Base-by-base conservation (phyloP, 2,797 vertebrate genomes). In the Spinibarbus caldwelli region DNA sequence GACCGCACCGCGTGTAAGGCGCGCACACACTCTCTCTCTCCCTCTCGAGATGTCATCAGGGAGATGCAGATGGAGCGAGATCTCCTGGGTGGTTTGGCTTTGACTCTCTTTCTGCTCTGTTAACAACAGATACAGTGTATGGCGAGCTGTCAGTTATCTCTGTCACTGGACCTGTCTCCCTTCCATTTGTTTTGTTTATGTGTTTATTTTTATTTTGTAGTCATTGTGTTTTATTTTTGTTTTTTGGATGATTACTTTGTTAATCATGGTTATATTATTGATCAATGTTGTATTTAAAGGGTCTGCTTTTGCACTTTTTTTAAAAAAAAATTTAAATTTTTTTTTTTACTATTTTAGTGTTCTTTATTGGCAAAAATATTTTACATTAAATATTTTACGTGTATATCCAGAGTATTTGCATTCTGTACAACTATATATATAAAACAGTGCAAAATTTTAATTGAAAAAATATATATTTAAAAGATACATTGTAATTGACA, bases 91-190 rank as follows among this genome's bases (percentile, higher is more conserved):
- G 38, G 11, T 67, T 80, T 72, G 14, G 36, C 68, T 67, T 59
- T 72, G 67, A 57, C n/a, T 72, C 47, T 38, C n/a, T 72, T 82
- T 82, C 52, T 31, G 49, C 47, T 82, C 23, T 82, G 15, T 43
- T 82, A 72, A 82, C 26, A 72, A 41, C 3, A 41, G 45, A 68
- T 52, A 67, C 1, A 66, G 67, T 72, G 17, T 26, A 81, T 19
- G 66, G n/a, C 52, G 10, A 43, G 38, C 36, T 19, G 57, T 81
- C 47, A 57, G 10, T 78, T 41, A n/a, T 78, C 75, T 41, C 70
- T n/a, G 34, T 41, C 23, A 45, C 68, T 71, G 47, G 11, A 80
- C 78, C 78, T 2, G 38, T 23, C 15, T 45, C 59, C 11, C 21
- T 67, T 43, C 26, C 17, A 31, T 45, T 62, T 8, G 34, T 5